Percentiles rank a stretch among this genome's conserved stretches.
Evolutionary conservation across 64 coral and sea anemone genomes (phyloP).

Genomic region (Montipora capricornis): DNA sequence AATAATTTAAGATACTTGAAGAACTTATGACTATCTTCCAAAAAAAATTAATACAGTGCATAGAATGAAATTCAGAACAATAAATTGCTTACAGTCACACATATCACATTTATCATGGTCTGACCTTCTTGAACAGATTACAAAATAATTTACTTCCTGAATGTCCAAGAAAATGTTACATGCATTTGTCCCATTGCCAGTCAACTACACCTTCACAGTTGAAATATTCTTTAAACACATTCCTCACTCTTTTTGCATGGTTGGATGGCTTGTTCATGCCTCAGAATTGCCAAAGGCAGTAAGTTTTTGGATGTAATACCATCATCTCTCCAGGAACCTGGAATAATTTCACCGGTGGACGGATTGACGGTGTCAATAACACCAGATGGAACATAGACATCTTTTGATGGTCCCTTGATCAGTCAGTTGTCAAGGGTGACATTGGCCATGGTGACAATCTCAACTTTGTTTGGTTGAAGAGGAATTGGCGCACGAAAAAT

Average conservation of each 20-base stretch:
- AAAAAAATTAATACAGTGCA: too few relatives aligned
- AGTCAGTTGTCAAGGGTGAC: constrained; percentile 62
- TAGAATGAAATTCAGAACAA: too few relatives aligned
- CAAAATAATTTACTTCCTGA: constrained; percentile 31
- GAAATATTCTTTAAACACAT: constrained; percentile 51
- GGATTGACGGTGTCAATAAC: constrained; percentile 54
- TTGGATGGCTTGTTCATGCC: constrained; percentile 40
- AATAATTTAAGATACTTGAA: neutral
- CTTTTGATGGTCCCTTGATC: constrained; percentile 27
- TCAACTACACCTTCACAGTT: constrained; percentile 1
- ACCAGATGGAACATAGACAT: constrained; percentile 41
- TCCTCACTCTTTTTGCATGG: constrained; percentile 37
- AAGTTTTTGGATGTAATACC: constrained; percentile 20
- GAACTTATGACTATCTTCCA: neutral
- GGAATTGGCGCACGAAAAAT: constrained; percentile 46
- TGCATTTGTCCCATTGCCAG: constrained; percentile 19
- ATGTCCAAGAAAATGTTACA: constrained; percentile 14
- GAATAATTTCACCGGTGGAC: too few relatives aligned
- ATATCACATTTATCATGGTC: too few relatives aligned
- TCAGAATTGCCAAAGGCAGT: constrained; percentile 34
- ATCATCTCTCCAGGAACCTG: constrained; percentile 46
- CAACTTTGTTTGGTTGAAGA: constrained; percentile 62
- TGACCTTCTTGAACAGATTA: neutral
- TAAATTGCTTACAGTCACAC: too few relatives aligned
- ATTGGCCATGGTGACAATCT: constrained; percentile 47